phyloP scores from a whole-genome alignment of 2,888 invertebrate species.

The Cremastinae sp. region DNA sequence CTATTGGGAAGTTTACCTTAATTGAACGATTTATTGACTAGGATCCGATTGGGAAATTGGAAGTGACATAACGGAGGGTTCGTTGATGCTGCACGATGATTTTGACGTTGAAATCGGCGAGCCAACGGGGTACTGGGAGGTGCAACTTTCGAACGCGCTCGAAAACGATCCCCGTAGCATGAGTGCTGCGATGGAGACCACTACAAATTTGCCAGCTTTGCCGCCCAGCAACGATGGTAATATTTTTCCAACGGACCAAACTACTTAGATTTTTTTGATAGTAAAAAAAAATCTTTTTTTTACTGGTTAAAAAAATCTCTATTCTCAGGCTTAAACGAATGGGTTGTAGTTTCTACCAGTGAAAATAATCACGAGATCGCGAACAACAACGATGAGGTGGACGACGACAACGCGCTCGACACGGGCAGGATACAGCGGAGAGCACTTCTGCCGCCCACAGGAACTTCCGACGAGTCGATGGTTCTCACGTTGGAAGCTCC shows the following conservation, averaged over 20 bases:
- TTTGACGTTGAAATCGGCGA: conserved; percentile 65
- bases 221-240: conserved; percentile 67
- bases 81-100: conserved; percentile 76
- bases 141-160: conserved; percentile 54
- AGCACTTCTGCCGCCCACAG: conserved; percentile 72
- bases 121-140: conserved; percentile 69
- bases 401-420: conserved; percentile 72
- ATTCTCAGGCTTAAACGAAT: conserved; percentile 66
- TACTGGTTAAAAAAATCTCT: conserved; percentile 27
- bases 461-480: conserved; percentile 69
- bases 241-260: neutral
- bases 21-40: conserved; percentile 72
- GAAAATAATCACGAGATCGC: conserved; percentile 72
- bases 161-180: conserved; percentile 61
- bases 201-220: conserved; percentile 71
- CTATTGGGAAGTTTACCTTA: too few relatives aligned
- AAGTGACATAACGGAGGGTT: conserved; percentile 80
- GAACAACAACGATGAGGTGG: conserved; percentile 71
- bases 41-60: conserved; percentile 90
- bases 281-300: conserved; percentile 1
- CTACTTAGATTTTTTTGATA: neutral
- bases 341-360: conserved; percentile 75
- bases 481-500: conserved; percentile 74
- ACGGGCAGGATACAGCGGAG: conserved; percentile 70
- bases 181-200: conserved; percentile 66